These are phyloP conservation scores for Muricea muricata DNA, from an alignment of 92 coral and sea anemone species.

Conservation along the genomic window DNA sequence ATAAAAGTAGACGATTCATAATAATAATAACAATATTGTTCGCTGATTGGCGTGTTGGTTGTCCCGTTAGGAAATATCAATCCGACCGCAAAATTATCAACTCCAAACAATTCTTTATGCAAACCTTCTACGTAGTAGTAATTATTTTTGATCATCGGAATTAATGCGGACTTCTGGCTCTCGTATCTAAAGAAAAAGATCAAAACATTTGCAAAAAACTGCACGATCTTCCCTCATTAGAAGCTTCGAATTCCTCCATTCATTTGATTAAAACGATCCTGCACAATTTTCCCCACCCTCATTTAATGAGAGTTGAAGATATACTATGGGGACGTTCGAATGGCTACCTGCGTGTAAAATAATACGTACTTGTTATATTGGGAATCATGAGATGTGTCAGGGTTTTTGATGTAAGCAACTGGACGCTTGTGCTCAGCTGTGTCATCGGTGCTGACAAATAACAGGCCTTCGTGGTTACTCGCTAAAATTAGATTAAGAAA, in stretches of 20 bases:
- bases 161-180: slow-evolving; percentile 68
- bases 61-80: slow-evolving; percentile 55
- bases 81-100: slow-evolving; percentile 51
- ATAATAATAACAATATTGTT: slow-evolving; percentile 59
- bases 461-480: slow-evolving; percentile 85
- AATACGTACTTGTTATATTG: slow-evolving; percentile 75
- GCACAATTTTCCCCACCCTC: no score
- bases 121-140: slow-evolving; percentile 82
- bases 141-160: slow-evolving; percentile 62
- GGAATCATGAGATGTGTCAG: slow-evolving; percentile 56
- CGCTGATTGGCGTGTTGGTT: slow-evolving; percentile 71
- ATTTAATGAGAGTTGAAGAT: no score
- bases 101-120: slow-evolving; percentile 75
- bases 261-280: no score
- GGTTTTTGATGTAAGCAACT: slow-evolving; percentile 74
- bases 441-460: slow-evolving; percentile 84
- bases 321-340: no score
- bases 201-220: background rate
- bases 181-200: background rate
- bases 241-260: no score
- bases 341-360: no score
- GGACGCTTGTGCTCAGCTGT: slow-evolving; percentile 77
- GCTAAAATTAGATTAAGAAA: slow-evolving; percentile 63
- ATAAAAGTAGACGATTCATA: slow-evolving; percentile 2
- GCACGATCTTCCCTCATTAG: no score